These are phyloP conservation scores for Conops quadrifasciatus DNA, from an alignment of 2,888 invertebrate species.

Conservation along the genomic window DNA sequence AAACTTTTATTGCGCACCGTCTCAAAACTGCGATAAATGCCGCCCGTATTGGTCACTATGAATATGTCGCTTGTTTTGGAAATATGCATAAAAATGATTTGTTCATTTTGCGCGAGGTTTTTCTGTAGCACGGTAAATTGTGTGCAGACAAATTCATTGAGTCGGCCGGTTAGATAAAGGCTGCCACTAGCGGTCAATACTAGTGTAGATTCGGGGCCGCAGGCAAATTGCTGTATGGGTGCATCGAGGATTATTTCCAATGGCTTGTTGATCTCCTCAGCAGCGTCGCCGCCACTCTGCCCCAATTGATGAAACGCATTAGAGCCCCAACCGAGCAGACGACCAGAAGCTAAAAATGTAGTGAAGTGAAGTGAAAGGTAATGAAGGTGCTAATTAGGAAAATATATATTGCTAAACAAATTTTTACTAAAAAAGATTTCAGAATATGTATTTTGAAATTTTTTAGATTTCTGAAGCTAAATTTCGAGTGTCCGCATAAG, in stretches of 20 bases:
- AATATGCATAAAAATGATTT: conserved; percentile 62
- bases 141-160: conserved; percentile 61
- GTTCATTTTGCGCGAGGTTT: conserved; percentile 58
- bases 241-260: conserved; percentile 58
- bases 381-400: not conserved
- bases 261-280: conserved; percentile 43
- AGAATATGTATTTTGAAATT: not conserved
- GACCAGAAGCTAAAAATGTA: conserved; percentile 54
- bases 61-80: conserved; percentile 63
- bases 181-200: conserved; percentile 60
- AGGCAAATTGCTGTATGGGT: conserved; percentile 57
- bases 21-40: conserved; percentile 61
- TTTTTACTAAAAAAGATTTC: not conserved
- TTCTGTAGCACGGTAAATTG: conserved; percentile 61
- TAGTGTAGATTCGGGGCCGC: conserved; percentile 62
- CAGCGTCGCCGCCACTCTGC: conserved; percentile 8
- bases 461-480: too few species aligned
- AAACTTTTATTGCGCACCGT: conserved; percentile 60
- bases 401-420: too few species aligned
- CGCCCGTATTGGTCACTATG: conserved; percentile 61
- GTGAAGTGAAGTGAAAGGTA: not conserved
- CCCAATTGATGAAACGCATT: conserved; percentile 60
- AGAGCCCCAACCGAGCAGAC: conserved; percentile 62
- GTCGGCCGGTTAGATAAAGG: conserved; percentile 58
- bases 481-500: too few species aligned